These are phyloP conservation scores for Euura lappo DNA, from an alignment of 1,140 invertebrate species.

Conservation along the genomic window DNA sequence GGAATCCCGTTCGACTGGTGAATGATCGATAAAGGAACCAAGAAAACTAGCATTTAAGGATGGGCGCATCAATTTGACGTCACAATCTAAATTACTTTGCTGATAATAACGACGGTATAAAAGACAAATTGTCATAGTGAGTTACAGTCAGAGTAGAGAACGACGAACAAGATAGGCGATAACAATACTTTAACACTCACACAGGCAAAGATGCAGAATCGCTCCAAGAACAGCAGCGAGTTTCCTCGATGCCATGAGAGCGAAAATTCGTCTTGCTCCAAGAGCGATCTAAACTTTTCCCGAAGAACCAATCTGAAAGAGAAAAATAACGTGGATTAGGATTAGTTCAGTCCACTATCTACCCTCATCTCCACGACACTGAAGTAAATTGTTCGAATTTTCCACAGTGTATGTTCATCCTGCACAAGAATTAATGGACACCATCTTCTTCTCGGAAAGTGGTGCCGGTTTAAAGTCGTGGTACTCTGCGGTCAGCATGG, in stretches of 20 bases:
- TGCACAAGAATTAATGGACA: too few relatives aligned
- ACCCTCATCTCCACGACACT: too few relatives aligned
- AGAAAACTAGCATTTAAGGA: too few relatives aligned
- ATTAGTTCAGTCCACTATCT: too few relatives aligned
- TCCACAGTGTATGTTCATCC: too few relatives aligned
- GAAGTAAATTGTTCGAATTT: too few relatives aligned
- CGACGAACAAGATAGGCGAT: not conserved
- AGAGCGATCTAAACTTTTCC: not conserved
- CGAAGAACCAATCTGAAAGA: constrained; percentile 38
- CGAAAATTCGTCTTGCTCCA: constrained; percentile 10
- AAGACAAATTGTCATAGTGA: not conserved
- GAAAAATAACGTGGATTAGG: constrained; percentile 26
- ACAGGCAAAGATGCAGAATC: constrained; percentile 52
- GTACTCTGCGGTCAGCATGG: too few relatives aligned
- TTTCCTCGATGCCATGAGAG: constrained; percentile 57
- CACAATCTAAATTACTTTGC: not conserved
- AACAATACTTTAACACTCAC: constrained; percentile 38
- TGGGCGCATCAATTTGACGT: not conserved
- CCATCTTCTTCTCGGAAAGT: too few relatives aligned
- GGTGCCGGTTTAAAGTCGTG: too few relatives aligned
- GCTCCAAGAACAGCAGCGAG: constrained; percentile 48
- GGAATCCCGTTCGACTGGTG: too few relatives aligned
- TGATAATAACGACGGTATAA: not conserved
- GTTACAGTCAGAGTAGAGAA: constrained; percentile 23
- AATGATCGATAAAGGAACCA: too few relatives aligned